phyloP scores from a whole-genome alignment of 92 coral and sea anemone genomes.

The Porites cylindrica region DNA sequence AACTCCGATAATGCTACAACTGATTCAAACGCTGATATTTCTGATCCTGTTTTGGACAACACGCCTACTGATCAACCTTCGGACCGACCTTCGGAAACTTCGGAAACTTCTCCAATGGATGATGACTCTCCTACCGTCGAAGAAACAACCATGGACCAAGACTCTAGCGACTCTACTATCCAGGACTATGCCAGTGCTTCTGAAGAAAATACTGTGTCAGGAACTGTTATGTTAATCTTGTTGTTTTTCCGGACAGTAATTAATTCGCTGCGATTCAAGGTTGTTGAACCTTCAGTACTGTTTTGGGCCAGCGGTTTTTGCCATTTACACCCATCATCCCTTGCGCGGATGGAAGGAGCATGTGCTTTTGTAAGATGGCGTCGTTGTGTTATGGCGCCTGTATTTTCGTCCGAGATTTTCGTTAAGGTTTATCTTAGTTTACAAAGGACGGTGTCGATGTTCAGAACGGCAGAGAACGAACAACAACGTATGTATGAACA shows the following conservation, averaged over 20 bases:
- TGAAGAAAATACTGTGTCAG: neutral
- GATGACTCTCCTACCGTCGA: too few relatives aligned
- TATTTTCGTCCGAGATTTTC: constrained; percentile 1
- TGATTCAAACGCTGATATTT: too few relatives aligned
- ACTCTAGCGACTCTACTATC: too few relatives aligned
- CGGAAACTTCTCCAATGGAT: too few relatives aligned
- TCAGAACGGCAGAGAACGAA: constrained; percentile 14
- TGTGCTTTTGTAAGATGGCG: constrained; percentile 23
- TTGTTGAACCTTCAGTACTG: neutral
- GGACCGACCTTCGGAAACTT: too few relatives aligned
- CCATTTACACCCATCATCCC: constrained; percentile 30
- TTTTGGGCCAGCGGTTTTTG: constrained; percentile 19
- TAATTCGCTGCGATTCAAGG: constrained; percentile 10
- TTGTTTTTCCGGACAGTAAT: neutral
- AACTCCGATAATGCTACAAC: too few relatives aligned
- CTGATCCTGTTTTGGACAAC: too few relatives aligned
- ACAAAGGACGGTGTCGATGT: constrained; percentile 17
- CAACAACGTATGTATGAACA: constrained; percentile 13
- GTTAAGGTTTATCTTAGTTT: constrained; percentile 10
- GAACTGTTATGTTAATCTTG: neutral
- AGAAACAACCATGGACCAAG: too few relatives aligned
- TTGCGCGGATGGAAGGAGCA: constrained; percentile 3
- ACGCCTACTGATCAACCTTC: too few relatives aligned
- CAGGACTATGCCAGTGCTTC: neutral
- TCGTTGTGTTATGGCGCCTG: constrained; percentile 2